phyloP scores from a whole-genome alignment of 2,797 vertebrate genomes.

The Sebastes vulpes region DNA sequence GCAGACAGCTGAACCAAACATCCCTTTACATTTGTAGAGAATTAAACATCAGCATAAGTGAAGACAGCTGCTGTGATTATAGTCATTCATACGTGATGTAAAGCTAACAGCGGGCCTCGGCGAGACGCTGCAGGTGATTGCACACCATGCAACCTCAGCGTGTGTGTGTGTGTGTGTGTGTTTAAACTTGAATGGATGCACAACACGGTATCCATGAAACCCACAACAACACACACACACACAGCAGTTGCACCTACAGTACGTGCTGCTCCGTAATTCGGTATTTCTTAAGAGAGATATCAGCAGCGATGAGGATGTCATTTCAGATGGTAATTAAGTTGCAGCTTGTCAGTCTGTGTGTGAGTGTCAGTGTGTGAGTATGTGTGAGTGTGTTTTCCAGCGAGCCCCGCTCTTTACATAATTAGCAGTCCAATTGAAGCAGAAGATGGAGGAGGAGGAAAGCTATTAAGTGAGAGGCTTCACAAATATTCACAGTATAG shows the following conservation, averaged over 20 bases:
- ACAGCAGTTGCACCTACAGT: not conserved
- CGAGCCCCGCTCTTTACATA: constrained; percentile 72
- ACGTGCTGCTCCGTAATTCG: constrained; percentile 10
- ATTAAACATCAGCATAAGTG: not conserved
- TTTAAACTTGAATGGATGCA: constrained; percentile 1
- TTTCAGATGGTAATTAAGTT: constrained; percentile 79
- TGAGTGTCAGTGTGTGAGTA: constrained; percentile 16
- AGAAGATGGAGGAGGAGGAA: constrained; percentile 71
- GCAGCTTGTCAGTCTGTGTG: constrained; percentile 53
- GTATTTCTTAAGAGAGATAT: constrained; percentile 68
- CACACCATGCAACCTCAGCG: not conserved
- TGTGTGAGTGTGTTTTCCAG: constrained; percentile 48
- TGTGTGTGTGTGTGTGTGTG: not conserved
- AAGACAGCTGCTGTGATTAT: constrained; percentile 43
- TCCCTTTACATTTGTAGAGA: not conserved
- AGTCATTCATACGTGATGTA: constrained; percentile 37
- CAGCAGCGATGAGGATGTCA: constrained; percentile 65
- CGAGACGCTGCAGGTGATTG: constrained; percentile 51
- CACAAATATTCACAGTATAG: constrained; percentile 42
- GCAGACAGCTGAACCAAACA: constrained; percentile 22
- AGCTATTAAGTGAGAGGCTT: constrained; percentile 72
- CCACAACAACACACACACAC: not conserved
- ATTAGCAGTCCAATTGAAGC: constrained; percentile 78
- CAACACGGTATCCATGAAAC: not conserved
- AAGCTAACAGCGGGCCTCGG: constrained; percentile 46